These are phyloP conservation scores for Lordiphosa mommai DNA, from an alignment of 1,140 invertebrate genomes.

Conservation along the genomic window DNA sequence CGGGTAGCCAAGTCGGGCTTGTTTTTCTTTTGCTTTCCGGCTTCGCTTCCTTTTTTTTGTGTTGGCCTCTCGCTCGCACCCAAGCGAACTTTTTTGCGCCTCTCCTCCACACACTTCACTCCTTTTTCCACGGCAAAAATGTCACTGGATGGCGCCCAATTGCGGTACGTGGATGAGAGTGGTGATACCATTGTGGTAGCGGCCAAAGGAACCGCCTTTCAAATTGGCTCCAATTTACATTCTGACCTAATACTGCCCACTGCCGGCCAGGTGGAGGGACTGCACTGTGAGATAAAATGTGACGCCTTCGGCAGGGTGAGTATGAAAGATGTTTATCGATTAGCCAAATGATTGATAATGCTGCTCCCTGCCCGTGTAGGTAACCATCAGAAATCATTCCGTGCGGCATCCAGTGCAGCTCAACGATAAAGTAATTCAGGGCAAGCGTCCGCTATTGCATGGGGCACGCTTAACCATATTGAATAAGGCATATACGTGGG, in stretches of 20 bases:
- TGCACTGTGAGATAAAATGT: conserved; percentile 66
- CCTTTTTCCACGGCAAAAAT: conserved; percentile 36
- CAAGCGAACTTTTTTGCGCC: conserved; percentile 31
- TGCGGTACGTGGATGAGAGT: conserved; percentile 47
- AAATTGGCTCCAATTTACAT: conserved; percentile 53
- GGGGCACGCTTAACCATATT: conserved; percentile 54
- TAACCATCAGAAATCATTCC: conserved; percentile 60
- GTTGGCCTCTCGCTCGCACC: conserved; percentile 15
- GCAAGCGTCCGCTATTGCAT: conserved; percentile 53
- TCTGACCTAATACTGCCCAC: conserved; percentile 48
- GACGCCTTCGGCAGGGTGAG: conserved; percentile 74
- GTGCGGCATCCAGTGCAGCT: conserved; percentile 34
- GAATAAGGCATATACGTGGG: conserved; percentile 53
- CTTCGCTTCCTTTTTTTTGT: conserved; percentile 8
- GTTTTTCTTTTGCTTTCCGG: conserved; percentile 3
- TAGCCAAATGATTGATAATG: conserved; percentile 3
- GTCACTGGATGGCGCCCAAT: conserved; percentile 63
- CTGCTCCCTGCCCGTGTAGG: conserved; percentile 19
- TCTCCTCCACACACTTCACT: conserved; percentile 7
- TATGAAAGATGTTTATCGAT: conserved; percentile 18
- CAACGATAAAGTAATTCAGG: conserved; percentile 42
- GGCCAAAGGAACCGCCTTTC: conserved; percentile 65
- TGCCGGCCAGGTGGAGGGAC: conserved; percentile 36
- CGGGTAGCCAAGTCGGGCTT: background rate
- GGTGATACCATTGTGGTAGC: conserved; percentile 27